phyloP scores from a whole-genome alignment of 2,797 vertebrate genomes.

The Microctenopoma lineatum region DNA sequence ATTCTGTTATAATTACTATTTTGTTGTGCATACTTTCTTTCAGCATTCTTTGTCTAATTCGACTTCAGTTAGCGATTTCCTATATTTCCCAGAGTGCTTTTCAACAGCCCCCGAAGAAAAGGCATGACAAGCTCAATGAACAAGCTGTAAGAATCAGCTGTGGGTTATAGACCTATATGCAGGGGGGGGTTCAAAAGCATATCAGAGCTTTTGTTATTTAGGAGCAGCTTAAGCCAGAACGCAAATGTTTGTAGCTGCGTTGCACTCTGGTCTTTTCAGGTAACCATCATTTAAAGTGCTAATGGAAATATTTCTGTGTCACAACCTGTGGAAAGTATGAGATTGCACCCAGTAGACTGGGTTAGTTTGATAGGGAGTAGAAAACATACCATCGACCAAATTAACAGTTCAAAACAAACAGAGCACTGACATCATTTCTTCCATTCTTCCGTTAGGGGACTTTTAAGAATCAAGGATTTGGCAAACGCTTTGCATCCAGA shows the following conservation, averaged over 20 bases:
- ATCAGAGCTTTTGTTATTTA: constrained; percentile 2
- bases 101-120: constrained; percentile 47
- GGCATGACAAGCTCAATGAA: constrained; percentile 38
- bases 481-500: constrained; percentile 15
- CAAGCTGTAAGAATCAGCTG: constrained; percentile 39
- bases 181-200: constrained; percentile 3
- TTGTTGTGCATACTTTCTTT: constrained; percentile 57
- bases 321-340: constrained; percentile 1
- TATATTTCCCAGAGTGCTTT: constrained; percentile 68
- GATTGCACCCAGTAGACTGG: too few species aligned
- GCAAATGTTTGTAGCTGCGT: constrained; percentile 5
- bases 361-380: background rate
- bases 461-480: constrained; percentile 6
- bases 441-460: background rate
- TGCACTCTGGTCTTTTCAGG: constrained; percentile 16
- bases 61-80: constrained; percentile 66
- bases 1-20: constrained; percentile 47
- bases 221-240: background rate
- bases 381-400: background rate
- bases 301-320: background rate
- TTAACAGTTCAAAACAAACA: background rate
- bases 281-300: background rate
- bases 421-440: background rate
- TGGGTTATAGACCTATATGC: constrained; percentile 26
- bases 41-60: constrained; percentile 49